Conservation (phyloP, 1,140 invertebrate species). For the Zaprionus gabonicus region DNA sequence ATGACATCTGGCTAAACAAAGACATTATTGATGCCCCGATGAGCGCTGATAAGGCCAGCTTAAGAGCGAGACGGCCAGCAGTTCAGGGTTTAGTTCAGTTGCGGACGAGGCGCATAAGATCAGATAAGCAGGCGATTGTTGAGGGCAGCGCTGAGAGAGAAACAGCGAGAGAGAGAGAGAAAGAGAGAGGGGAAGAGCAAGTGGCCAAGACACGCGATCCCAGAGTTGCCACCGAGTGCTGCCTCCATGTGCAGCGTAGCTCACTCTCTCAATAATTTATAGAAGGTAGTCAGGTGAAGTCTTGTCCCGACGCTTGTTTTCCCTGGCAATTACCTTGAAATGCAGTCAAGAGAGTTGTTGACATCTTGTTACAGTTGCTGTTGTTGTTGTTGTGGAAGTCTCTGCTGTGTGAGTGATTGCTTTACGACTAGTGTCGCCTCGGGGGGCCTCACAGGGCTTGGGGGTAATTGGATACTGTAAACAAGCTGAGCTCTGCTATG, state of each 20-base stretch:
- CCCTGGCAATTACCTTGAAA: constrained; percentile 76
- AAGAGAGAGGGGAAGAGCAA: not conserved
- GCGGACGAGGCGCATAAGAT: constrained; percentile 17
- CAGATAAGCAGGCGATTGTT: constrained; percentile 39
- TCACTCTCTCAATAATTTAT: constrained; percentile 79
- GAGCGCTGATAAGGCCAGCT: constrained; percentile 62
- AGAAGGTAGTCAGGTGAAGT: constrained; percentile 79
- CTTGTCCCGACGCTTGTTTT: constrained; percentile 52
- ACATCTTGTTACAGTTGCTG: constrained; percentile 56
- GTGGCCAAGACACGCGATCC: constrained; percentile 44
- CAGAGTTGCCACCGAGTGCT: constrained; percentile 40
- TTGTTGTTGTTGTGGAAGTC: constrained; percentile 35
- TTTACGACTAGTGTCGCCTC: constrained; percentile 45
- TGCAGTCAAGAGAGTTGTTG: constrained; percentile 78
- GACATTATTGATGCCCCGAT: constrained; percentile 81
- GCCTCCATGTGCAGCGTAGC: constrained; percentile 42
- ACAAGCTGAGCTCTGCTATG: constrained; percentile 64
- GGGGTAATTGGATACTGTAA: constrained; percentile 80
- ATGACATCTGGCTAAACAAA: constrained; percentile 67
- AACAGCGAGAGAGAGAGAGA: not conserved
- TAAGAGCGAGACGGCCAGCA: constrained; percentile 42
- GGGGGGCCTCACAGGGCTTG: constrained; percentile 52
- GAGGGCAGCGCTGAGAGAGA: not conserved
- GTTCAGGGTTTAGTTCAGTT: constrained; percentile 11
- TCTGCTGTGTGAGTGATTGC: constrained; percentile 43